These are phyloP conservation scores for honey bee (Apis mellifera) DNA, from an alignment of 1,140 invertebrate species.

Conservation along the genomic window Amel_HAv3.1 CM009931.2:14389501-14390000, in stretches of 20 bases:
- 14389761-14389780: neutral
- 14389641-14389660: no score
- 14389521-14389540: neutral
- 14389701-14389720: neutral
- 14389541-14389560: accelerated
- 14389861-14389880: slow-evolving; percentile 1
- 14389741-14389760: neutral
- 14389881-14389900: slow-evolving; percentile 41
- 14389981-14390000: slow-evolving; percentile 69
- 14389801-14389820: slow-evolving; percentile 19
- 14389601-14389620: neutral
- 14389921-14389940: slow-evolving; percentile 25
- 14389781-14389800: neutral
- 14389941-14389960: slow-evolving; percentile 55
- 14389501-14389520: neutral
- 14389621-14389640: no score
- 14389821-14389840: accelerated
- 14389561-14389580: neutral
- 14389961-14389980: slow-evolving; percentile 61
- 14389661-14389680: no score
- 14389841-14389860: neutral
- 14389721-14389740: neutral
- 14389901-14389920: slow-evolving; percentile 26
- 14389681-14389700: no score
- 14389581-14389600: no score